Conservation (phyloP, 2,888 invertebrate genomes). For the Eueremaeus valkanovi region DNA sequence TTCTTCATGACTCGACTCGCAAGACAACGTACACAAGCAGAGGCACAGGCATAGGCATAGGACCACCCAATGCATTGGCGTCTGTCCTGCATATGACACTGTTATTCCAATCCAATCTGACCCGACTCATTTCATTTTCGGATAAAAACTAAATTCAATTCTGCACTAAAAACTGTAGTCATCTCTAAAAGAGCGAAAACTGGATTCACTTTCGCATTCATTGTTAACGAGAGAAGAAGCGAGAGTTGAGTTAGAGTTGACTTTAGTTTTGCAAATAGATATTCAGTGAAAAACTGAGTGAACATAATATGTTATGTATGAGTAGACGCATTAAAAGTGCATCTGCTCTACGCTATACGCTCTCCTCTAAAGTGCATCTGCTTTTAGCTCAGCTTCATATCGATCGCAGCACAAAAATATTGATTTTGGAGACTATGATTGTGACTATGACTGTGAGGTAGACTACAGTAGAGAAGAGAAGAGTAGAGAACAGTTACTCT, state of each 20-base stretch:
- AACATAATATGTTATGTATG: constrained; percentile 8
- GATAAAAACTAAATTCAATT: not conserved
- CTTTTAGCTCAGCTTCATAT: constrained; percentile 17
- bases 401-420: constrained; percentile 7
- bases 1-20: not conserved
- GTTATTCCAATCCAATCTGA: not conserved
- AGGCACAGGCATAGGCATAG: not conserved
- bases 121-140: not conserved
- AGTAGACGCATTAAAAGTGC: constrained; percentile 29
- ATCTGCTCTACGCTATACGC: constrained; percentile 14
- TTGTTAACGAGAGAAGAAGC: not conserved
- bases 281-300: constrained; percentile 10
- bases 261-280: constrained; percentile 17
- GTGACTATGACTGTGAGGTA: not conserved
- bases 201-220: constrained; percentile 9
- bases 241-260: constrained; percentile 11
- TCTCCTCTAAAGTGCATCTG: constrained; percentile 27
- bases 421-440: constrained; percentile 5
- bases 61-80: constrained; percentile 36
- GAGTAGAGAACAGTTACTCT: constrained; percentile 8
- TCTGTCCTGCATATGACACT: constrained; percentile 31
- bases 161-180: too few species aligned
- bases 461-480: not conserved
- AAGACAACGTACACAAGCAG: too few species aligned
- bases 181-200: constrained; percentile 13